These are phyloP conservation scores for Cydia strobilella DNA, from an alignment of 1,140 invertebrate genomes.

Conservation along the genomic window DNA sequence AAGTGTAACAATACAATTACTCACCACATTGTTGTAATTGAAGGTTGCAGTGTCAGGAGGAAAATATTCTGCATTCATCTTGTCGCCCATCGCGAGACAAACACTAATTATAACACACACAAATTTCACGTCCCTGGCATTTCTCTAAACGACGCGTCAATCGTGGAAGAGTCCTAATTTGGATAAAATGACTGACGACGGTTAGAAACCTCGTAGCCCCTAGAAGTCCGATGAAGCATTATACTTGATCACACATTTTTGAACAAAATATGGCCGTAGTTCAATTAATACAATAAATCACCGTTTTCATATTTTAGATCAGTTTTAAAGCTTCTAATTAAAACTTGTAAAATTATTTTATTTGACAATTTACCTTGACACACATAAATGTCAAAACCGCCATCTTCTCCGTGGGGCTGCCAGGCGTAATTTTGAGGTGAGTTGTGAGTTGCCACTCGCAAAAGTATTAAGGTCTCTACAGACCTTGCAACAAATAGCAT, in stretches of 20 bases:
- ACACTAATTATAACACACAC: slow-evolving; percentile 53
- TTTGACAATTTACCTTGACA: slow-evolving; percentile 67
- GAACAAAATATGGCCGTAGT: background rate
- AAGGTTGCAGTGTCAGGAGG: slow-evolving; percentile 64
- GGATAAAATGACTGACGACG: slow-evolving; percentile 36
- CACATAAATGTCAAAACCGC: slow-evolving; percentile 42
- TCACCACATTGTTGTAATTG: slow-evolving; percentile 76
- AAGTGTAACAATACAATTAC: slow-evolving; percentile 39
- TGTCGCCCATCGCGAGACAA: slow-evolving; percentile 63
- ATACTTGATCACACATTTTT: slow-evolving; percentile 26
- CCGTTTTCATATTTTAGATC: background rate
- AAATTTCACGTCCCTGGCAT: slow-evolving; percentile 45
- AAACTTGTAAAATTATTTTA: slow-evolving; percentile 34
- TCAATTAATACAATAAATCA: background rate
- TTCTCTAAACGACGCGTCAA: slow-evolving; percentile 36
- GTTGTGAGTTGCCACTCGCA: background rate
- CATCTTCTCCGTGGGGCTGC: slow-evolving; percentile 31
- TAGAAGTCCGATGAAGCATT: slow-evolving; percentile 65
- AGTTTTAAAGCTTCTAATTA: background rate
- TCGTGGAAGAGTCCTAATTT: slow-evolving; percentile 31
- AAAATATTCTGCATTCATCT: slow-evolving; percentile 70
- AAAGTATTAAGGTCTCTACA: background rate
- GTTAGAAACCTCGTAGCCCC: slow-evolving; percentile 44
- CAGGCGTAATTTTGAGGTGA: background rate
- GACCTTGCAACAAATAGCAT: background rate